These are phyloP conservation scores for Heliconius ismenius DNA, from an alignment of 2,888 invertebrate species.

Conservation along the genomic window DNA sequence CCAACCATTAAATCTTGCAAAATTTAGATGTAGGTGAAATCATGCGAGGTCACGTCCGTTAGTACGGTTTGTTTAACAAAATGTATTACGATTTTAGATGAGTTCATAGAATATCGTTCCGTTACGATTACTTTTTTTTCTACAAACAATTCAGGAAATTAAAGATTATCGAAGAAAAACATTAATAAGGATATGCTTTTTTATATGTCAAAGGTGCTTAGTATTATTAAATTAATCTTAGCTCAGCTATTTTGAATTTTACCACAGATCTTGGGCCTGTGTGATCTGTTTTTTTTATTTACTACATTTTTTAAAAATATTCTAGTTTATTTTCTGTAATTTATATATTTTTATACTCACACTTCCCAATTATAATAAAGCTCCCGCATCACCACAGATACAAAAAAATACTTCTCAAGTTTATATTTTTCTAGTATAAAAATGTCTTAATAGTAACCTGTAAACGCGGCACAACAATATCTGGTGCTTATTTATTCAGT, in stretches of 20 bases:
- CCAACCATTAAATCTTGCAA: slow-evolving; percentile 41
- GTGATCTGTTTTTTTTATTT: background rate
- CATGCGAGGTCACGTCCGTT: slow-evolving; percentile 51
- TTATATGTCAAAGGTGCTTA: too few species aligned
- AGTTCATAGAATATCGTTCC: slow-evolving; percentile 15
- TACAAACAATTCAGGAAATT: background rate
- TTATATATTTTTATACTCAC: too few species aligned
- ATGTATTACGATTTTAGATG: slow-evolving; percentile 40
- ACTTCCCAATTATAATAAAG: too few species aligned
- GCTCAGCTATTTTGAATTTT: too few species aligned
- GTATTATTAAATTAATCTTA: too few species aligned
- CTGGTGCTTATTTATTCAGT: slow-evolving; percentile 55
- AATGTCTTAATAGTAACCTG: slow-evolving; percentile 16
- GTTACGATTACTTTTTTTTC: background rate
- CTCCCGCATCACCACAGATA: too few species aligned
- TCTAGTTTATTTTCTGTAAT: too few species aligned
- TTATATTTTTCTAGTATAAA: background rate
- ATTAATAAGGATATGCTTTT: too few species aligned
- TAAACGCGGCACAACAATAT: slow-evolving; percentile 31
- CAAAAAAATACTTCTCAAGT: too few species aligned
- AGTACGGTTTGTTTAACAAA: slow-evolving; percentile 49
- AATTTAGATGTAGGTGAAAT: slow-evolving; percentile 43
- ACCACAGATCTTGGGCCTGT: too few species aligned
- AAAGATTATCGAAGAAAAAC: background rate
- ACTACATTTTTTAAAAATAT: too few species aligned